Base-by-base conservation (phyloP, 2,888 invertebrate genomes). In the Agrochola circellaris region DNA sequence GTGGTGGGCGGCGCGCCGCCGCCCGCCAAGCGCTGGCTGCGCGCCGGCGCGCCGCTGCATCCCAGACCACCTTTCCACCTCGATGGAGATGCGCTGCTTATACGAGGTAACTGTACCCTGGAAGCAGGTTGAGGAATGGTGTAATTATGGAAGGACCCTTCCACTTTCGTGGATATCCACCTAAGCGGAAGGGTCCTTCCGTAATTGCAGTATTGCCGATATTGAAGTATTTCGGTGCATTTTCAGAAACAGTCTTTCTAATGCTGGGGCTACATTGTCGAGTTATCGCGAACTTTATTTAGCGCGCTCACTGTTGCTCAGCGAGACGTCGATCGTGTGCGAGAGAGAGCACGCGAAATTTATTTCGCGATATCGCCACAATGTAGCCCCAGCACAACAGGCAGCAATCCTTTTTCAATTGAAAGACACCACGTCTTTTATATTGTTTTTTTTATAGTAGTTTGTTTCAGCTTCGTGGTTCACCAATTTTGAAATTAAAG, bases 1-100 rank as follows among this genome's bases (percentile, higher is more conserved):
- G 95, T 97, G 66, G 97, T 98, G 0, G 97, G 97, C 23, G 98
- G 98, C 0, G 98, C 98, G 86, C 98, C 98, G 5, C 97, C 98
- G 2, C 98, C 98, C 0, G 97, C 97, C 51, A 98, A 98, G 61
- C 96, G 97, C 34, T 99, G 99, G 99, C 96, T 98, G 20, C 97
- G 98, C 84, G 97, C 97, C 69, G 98, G 98, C 83, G 97, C 94
- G 65, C 97, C 98, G 20, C 96, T 98, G 66, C 98, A 98, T 76
- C 92, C 97, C 94, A 84, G 98, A 96, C 95, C 98, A 95, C 94
- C 98, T 93, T 96, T 97, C 97, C 91, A 98, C 97, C 86, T 96
- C 92, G 91, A 98, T 86, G 98, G 98, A 73, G 97, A 98, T 91
- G 96, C 96, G 3, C 95, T 98, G 66, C 97, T 97, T 89, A 98